phyloP scores from a whole-genome alignment of 2,113 vertebrate species.

The Gallinago undulata region DNA sequence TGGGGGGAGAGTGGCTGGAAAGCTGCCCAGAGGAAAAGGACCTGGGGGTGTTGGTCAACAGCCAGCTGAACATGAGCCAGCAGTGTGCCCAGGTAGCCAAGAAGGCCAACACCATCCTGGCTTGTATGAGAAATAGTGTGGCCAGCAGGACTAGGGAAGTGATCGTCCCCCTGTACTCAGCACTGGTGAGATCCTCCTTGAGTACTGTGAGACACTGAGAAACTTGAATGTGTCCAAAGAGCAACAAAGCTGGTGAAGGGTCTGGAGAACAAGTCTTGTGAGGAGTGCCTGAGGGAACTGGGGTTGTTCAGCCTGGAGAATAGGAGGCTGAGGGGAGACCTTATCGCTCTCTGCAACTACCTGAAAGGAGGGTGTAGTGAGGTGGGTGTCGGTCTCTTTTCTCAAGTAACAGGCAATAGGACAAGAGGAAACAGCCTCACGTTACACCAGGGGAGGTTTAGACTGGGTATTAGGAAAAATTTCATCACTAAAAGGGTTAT shows the following conservation, averaged over 20 bases:
- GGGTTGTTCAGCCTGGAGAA: background rate
- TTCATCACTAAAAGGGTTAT: background rate
- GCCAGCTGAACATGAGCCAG: background rate
- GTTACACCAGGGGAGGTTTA: background rate
- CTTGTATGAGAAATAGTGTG: background rate
- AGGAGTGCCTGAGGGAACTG: background rate
- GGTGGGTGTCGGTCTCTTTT: background rate
- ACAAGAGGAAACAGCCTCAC: background rate
- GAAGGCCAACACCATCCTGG: background rate
- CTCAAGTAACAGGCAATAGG: background rate
- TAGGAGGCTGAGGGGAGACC: background rate
- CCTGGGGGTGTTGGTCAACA: background rate
- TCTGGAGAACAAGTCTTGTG: background rate
- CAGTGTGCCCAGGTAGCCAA: background rate
- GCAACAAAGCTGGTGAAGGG: background rate
- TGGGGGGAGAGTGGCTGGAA: background rate
- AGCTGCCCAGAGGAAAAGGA: background rate
- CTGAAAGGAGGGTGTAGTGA: background rate
- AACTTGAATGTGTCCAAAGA: background rate
- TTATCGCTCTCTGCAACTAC: background rate
- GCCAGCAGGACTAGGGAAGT: background rate
- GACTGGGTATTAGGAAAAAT: background rate
- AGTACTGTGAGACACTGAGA: no score
- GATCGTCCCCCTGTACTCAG: background rate
- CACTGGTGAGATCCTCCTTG: background rate